Percentiles rank a stretch among this genome's conserved stretches.
Conservation (phyloP, 2,113 vertebrate species). For the mouse (Mus musculus) region GRCm39 chr1:61658501-61659000, state of each 20-base stretch:
- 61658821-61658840: neutral
- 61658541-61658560: neutral
- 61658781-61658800: neutral
- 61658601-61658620: neutral
- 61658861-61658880: neutral
- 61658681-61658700: neutral
- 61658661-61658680: neutral
- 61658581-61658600: slow-evolving; percentile 27
- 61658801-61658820: neutral
- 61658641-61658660: too few species aligned
- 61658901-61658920: neutral
- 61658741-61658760: neutral
- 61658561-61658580: neutral
- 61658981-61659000: neutral
- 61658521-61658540: neutral
- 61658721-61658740: neutral
- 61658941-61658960: slow-evolving; percentile 12
- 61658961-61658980: neutral
- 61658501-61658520: neutral
- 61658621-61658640: too few species aligned
- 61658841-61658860: neutral
- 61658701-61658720: neutral
- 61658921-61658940: neutral
- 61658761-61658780: neutral
- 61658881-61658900: slow-evolving; percentile 27